phyloP scores from a whole-genome alignment of 2,797 vertebrate genomes.

The Petrocephalus schoutedeni region DNA sequence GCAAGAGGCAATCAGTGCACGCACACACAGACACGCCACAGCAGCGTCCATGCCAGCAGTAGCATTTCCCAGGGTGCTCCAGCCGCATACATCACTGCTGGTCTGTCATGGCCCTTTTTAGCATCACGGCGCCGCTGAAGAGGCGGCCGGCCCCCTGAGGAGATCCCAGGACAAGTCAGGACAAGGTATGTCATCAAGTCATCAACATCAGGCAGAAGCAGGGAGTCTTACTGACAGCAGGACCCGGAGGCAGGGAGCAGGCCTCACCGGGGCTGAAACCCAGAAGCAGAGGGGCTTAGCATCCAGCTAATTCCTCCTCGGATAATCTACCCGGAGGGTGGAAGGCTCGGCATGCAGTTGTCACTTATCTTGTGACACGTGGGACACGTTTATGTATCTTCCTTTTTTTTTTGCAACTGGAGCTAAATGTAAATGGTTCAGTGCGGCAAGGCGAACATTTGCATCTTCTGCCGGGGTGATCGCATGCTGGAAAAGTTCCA shows the following conservation, averaged over 20 bases:
- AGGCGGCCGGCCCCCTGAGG: background rate
- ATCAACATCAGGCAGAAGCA: background rate
- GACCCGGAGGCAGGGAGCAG: background rate
- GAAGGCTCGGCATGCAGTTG: background rate
- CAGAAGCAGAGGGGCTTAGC: background rate
- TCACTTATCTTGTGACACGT: background rate
- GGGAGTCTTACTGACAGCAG: background rate
- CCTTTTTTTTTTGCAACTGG: background rate
- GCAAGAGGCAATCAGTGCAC: background rate
- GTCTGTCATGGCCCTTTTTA: background rate
- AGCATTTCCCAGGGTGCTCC: background rate
- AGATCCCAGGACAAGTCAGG: background rate
- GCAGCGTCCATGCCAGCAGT: background rate
- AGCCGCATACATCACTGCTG: background rate
- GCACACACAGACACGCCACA: background rate
- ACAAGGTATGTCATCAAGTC: background rate
- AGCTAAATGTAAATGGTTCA: background rate
- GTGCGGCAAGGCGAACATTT: background rate
- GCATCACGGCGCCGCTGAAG: background rate
- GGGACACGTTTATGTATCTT: background rate
- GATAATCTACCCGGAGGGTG: background rate
- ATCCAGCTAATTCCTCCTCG: background rate
- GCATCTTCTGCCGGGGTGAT: background rate
- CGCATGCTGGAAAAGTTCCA: background rate
- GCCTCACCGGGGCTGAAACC: background rate